Conservation (phyloP, 2,888 invertebrate species). For the Limnephilus auricula region DNA sequence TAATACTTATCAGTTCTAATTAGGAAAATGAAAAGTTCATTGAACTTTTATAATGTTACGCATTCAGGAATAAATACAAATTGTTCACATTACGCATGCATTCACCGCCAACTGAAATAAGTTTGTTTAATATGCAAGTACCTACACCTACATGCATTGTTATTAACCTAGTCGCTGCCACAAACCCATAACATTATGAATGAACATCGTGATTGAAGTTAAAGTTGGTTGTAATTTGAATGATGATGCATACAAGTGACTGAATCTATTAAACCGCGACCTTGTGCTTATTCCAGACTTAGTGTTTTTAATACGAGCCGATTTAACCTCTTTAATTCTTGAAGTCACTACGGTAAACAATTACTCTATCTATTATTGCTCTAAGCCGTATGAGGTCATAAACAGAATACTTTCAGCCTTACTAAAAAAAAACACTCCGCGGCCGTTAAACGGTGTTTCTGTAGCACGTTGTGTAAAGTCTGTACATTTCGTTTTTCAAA, state of each 20-base stretch:
- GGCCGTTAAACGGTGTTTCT: too few relatives aligned
- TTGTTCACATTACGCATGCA: too few relatives aligned
- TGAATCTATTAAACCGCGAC: conserved; percentile 22
- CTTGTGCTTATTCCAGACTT: conserved; percentile 20
- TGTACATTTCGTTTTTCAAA: too few relatives aligned
- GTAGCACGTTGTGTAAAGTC: too few relatives aligned
- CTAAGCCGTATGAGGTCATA: not conserved
- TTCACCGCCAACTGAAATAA: too few relatives aligned
- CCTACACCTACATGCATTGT: too few relatives aligned
- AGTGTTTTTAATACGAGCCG: conserved; percentile 14
- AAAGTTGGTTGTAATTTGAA: not conserved
- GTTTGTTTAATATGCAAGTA: too few relatives aligned
- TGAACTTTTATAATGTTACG: too few relatives aligned
- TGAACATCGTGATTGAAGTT: conserved; percentile 3
- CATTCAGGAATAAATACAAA: too few relatives aligned
- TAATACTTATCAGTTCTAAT: too few relatives aligned
- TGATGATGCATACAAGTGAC: conserved; percentile 3
- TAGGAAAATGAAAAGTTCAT: too few relatives aligned
- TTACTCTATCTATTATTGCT: not conserved
- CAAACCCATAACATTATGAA: not conserved
- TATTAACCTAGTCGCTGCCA: not conserved
- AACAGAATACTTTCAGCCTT: not conserved
- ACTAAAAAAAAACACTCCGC: too few relatives aligned
- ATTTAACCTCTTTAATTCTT: conserved; percentile 15
- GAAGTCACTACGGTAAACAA: not conserved